Conservation (phyloP, 2,888 invertebrate genomes). For the Trachelus stipa region DNA sequence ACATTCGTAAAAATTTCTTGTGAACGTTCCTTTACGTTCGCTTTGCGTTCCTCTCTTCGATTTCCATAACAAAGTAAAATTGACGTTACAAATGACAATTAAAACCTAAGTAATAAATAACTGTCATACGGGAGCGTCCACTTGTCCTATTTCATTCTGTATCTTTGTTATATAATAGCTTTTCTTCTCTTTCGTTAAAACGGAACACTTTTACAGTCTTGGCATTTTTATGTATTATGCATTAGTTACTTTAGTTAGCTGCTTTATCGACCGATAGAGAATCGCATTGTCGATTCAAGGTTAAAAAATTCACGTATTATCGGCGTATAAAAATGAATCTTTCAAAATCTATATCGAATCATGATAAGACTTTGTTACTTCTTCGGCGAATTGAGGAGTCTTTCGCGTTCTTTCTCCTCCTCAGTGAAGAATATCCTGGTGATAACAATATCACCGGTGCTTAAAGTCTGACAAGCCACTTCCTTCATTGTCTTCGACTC, state of each 20-base stretch:
- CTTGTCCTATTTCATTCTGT: neutral
- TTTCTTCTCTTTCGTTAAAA: neutral
- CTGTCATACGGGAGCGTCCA: neutral
- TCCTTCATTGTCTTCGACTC: slow-evolving; percentile 55
- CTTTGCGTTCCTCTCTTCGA: neutral
- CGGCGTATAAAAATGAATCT: neutral
- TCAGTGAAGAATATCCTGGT: slow-evolving; percentile 81
- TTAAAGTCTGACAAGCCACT: slow-evolving; percentile 84
- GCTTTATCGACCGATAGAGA: neutral
- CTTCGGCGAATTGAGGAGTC: slow-evolving; percentile 70
- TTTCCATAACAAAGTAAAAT: neutral
- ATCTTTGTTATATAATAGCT: neutral
- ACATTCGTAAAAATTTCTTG: neutral
- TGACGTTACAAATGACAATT: neutral
- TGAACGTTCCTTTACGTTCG: neutral
- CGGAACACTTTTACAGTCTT: neutral
- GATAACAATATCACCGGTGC: slow-evolving; percentile 93
- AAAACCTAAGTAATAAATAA: neutral
- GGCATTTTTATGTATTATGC: neutral
- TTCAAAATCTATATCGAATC: neutral
- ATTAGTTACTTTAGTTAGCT: neutral
- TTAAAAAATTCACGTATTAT: neutral
- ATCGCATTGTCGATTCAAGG: neutral
- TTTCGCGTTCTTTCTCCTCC: slow-evolving; percentile 71
- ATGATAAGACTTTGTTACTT: slow-evolving; percentile 38